These are phyloP conservation scores for Tromatobia lineatoria DNA, from an alignment of 2,888 invertebrate genomes.

Conservation along the genomic window DNA sequence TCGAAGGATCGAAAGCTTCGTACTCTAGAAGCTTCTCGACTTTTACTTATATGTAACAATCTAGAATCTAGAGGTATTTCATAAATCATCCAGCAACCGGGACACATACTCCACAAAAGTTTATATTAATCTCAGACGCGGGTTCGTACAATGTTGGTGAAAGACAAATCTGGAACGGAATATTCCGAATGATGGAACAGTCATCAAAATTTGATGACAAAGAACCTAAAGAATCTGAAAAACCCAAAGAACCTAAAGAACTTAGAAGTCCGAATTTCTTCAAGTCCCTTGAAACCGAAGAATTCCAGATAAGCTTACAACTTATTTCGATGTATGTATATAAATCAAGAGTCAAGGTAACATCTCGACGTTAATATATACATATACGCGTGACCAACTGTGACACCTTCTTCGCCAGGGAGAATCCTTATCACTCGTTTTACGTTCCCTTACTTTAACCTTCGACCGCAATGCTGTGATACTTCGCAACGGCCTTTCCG, in stretches of 20 bases:
- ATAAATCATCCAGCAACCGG: not conserved
- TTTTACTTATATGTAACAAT: not conserved
- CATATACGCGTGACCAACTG: constrained; percentile 32
- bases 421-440: constrained; percentile 57
- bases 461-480: constrained; percentile 32
- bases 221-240: too few species aligned
- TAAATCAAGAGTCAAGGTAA: too few species aligned
- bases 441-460: constrained; percentile 36
- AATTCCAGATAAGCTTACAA: constrained; percentile 59
- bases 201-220: too few species aligned
- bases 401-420: constrained; percentile 61
- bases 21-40: not conserved
- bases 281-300: constrained; percentile 46
- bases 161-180: too few species aligned
- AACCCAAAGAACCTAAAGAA: too few species aligned
- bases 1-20: constrained; percentile 12
- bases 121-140: not conserved
- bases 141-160: not conserved
- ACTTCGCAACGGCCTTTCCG: constrained; percentile 31
- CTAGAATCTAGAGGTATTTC: not conserved
- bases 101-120: not conserved
- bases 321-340: constrained; percentile 2
- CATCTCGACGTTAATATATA: too few species aligned
- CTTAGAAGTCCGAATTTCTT: too few species aligned
- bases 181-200: too few species aligned